Evolutionary conservation across 2,888 invertebrate species (phyloP), one percentile per base, ranked within the genome.

Genomic region (Malthinus flaveolus): DNA sequence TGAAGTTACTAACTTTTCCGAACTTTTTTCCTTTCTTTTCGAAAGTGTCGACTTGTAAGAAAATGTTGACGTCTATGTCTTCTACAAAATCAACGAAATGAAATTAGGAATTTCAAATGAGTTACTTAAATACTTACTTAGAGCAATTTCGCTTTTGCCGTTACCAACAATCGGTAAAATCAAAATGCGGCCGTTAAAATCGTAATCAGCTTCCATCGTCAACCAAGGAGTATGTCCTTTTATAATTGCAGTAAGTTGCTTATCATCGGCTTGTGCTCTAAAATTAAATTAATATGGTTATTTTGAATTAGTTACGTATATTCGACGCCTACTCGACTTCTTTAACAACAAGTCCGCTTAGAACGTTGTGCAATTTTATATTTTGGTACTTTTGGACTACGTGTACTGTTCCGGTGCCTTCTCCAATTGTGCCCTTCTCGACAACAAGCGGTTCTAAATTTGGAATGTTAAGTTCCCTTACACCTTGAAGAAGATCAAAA

Each of bases 381-480:
- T 89, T 85, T 67, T 80, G 82, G 74, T 88, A 88, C 69, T 84
- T 82, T 77, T 90, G 90, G 9, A 82, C 80, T 46, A 90, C 81
- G 67, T 82, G 82, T 7, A 90, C 88, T 0, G 89, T 85, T 12
- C 82, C 80, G 0, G 80, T 79, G 32, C 87, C 85, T 15, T 73
- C 75, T 3, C 79, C 80, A 35, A 82, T 80, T 8, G 68, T 66
- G 33, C 80, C 63, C 33, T 71, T 72, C 1, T 78, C 73, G 10
- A 81, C 73, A 9, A 69, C 63, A 8, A 82, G 54, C 0, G 82
- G 82, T n/a, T 82, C 81, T 6, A 88, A 71, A 0, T 81, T 76
- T 0, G 84, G 81, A 61, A 88, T 82, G 9, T 81, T 80, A 15
- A 87, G 80, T 4, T 82, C 80, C 7, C 83, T 79, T 37, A 85